phyloP scores from a whole-genome alignment of 1,140 invertebrate species.

The Aphelenchoides besseyi region DNA sequence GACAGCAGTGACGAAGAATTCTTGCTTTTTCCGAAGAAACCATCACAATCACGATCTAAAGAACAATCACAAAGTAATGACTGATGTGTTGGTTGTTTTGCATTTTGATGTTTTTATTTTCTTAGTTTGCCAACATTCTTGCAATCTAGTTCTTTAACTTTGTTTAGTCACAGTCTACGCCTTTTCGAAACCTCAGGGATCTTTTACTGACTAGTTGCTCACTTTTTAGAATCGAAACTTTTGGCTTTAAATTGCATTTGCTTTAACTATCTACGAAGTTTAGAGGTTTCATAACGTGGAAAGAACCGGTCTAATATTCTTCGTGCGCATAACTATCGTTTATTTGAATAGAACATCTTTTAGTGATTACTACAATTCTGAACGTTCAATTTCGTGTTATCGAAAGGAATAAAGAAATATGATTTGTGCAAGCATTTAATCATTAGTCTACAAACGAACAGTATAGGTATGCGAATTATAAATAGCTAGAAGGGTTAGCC shows the following conservation, averaged over 20 bases:
- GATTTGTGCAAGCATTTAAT: background rate
- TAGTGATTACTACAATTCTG: background rate
- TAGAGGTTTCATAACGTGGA: background rate
- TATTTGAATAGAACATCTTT: background rate
- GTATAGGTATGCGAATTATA: background rate
- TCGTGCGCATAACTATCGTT: background rate
- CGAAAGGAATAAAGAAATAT: background rate
- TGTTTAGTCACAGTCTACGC: too few species aligned
- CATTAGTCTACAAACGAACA: background rate
- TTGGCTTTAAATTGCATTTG: constrained; percentile 4
- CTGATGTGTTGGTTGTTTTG: too few species aligned
- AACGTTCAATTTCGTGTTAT: background rate
- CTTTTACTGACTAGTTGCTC: background rate
- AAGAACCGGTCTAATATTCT: background rate
- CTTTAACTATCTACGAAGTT: constrained; percentile 1
- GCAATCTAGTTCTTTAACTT: background rate
- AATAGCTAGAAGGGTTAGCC: background rate
- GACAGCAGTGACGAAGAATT: constrained; percentile 21
- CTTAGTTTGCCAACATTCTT: background rate
- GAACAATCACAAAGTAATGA: constrained; percentile 11
- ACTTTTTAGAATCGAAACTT: background rate
- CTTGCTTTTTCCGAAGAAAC: constrained; percentile 10
- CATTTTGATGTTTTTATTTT: background rate
- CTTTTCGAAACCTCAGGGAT: background rate
- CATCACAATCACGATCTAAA: background rate